A percentile compares a stretch with the other conserved stretches of the same genome.
phyloP scores from a whole-genome alignment of 2,797 vertebrate species.

The Psittacula derbiana region DNA sequence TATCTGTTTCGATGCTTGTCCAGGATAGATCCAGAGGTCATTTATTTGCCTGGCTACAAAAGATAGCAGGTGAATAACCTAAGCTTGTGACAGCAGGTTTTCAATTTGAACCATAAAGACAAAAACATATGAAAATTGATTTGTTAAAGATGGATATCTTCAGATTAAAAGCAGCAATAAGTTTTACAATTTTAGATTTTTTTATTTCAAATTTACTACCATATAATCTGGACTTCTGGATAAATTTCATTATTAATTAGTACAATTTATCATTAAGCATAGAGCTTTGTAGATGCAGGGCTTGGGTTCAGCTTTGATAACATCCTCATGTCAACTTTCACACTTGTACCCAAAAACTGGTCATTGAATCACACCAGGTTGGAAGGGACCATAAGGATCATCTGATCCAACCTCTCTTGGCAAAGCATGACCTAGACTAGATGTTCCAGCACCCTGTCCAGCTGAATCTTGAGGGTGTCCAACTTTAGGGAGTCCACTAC shows the following conservation, averaged over 20 bases:
- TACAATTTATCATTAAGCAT: not conserved
- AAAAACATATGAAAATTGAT: not conserved
- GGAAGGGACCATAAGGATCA: not conserved
- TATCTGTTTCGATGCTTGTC: conserved; percentile 31
- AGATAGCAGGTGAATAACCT: not conserved
- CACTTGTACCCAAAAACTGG: not conserved
- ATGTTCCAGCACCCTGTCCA: not conserved
- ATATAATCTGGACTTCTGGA: not conserved
- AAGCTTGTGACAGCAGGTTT: not conserved
- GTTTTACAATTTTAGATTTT: not conserved
- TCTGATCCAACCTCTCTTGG: not conserved
- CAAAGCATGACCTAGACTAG: not conserved
- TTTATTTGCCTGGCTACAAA: conserved; percentile 26
- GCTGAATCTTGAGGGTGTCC: not conserved
- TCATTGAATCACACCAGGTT: not conserved
- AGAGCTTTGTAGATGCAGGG: not conserved
- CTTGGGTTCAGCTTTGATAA: not conserved
- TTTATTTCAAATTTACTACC: conserved; percentile 5
- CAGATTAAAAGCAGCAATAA: not conserved
- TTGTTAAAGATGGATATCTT: not conserved
- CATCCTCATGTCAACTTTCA: not conserved
- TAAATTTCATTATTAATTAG: not conserved
- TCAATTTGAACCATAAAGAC: not conserved
- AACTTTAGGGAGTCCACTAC: not conserved
- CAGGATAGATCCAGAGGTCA: not conserved